Evolutionary conservation across 1,140 invertebrate species (phyloP), one percentile per base, ranked within the genome.

Genomic region (Drosophila pruinosa): DNA sequence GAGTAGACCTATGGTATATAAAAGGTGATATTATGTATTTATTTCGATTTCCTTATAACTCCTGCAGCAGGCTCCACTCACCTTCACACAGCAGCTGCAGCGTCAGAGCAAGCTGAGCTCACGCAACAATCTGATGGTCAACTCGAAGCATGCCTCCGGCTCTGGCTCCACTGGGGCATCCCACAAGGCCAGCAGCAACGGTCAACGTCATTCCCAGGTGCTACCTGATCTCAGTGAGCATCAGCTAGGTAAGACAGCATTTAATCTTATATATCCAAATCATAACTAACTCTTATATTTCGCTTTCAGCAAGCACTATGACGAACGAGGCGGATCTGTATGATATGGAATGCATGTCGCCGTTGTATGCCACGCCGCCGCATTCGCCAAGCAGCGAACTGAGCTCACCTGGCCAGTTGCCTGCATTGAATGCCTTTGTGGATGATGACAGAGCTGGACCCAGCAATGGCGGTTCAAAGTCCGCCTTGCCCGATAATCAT

Each of bases 361-460:
- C 96, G 0, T 94, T 97, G 22, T 97, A 97, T 82, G 95, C 96
- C 1, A 96, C 95, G 47, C 96, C 96, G 8, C 95, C 96, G 1
- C 94, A 96, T 56, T 97, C 96, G 47, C 96, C 96, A n/a, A 93
- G 95, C 67, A 95, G 95, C 91, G 95, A 96, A 22, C 62, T 93
- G 12, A 92, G 93, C 64, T 93, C 93, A 41, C 92, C 93, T 0
- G 92, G 92, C 1, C 92, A 92, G 92, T 79, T 92, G 90, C 47
- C 93, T 79, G 90, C 92, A 85, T 64, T 93, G 82, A 85, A 91
- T 91, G 24, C 89, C 91, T 85, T 90, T 92, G 81, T 93, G 91
- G 91, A 92, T 90, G 53, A 93, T 90, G 92, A 85, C 59, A 70
- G 91, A 89, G 92, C 89, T 17, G 82, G 76, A 8, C 65, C 76